Evolutionary conservation across 2,113 vertebrate genomes (phyloP), one percentile per base, ranked within the genome.

Genomic region (Boulengerochromis microlepis): DNA sequence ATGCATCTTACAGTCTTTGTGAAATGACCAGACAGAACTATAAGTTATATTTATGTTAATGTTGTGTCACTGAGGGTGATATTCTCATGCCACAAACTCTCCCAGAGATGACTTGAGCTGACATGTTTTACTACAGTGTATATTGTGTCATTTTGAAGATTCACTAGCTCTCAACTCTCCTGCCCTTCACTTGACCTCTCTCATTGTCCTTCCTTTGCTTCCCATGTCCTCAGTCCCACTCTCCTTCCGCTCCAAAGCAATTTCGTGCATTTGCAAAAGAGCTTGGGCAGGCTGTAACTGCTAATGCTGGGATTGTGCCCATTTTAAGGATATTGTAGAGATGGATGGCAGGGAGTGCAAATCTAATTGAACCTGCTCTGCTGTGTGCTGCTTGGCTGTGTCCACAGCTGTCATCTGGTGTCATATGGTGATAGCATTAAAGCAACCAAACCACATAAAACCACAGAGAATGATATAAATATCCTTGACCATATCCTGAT

Each of bases 341-440:
- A 64, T 84, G 69, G 76, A 86, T 82, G 83, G 76, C 82, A 87
- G 74, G 4, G 87, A 88, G 80, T 53, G 64, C 50, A 90, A 85
- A 94, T 94, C 90, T 87, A 89, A 93, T 91, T 91, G 66, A 90
- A 92, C 88, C 87, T 85, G 64, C 69, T 86, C 86, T 87, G 91
- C 74, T 91, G 83, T 82, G 85, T 74, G 83, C 81, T 87, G 90
- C 86, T 93, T 64, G 89, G 87, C 84, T 92, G 89, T 83, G 85
- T 31, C 78, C 71, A 82, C 85, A 89, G 90, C 91, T 94, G 94
- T 94, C 93, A 93, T 92, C 84, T 93, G 91, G 88, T 90, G 87
- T 91, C 84, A 85, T 81, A 47, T 87, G 92, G 90, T 85, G 85
- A 84, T 19, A n/a, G 80, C 64, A 83, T 94, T 92, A 95, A 61